phyloP scores from a whole-genome alignment of 2,888 invertebrate species.

The Agrochola macilenta region DNA sequence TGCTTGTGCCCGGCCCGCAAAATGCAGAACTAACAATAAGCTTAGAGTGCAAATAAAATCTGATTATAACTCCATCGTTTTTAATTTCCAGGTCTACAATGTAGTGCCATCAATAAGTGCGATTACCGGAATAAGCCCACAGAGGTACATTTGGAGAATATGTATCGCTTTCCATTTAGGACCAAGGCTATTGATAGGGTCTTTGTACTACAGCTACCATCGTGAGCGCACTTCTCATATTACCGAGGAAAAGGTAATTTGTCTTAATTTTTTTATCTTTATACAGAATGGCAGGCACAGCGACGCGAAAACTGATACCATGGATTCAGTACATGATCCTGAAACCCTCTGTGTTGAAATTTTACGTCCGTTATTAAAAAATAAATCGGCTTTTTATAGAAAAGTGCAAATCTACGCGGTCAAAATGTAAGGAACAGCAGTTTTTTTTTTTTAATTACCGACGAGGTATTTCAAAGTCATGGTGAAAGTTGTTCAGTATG shows the following conservation, averaged over 20 bases:
- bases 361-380: too few species aligned
- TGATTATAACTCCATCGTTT: background rate
- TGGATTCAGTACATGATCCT: too few species aligned
- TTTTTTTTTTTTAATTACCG: too few species aligned
- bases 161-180: constrained; percentile 97
- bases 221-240: constrained; percentile 92
- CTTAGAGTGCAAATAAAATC: background rate
- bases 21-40: background rate
- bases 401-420: too few species aligned
- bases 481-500: too few species aligned
- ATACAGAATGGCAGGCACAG: too few species aligned
- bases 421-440: too few species aligned
- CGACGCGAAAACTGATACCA: too few species aligned
- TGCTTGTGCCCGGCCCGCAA: background rate
- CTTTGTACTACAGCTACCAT: constrained; percentile 96
- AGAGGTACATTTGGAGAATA: constrained; percentile 97
- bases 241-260: constrained; percentile 87
- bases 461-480: too few species aligned
- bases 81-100: constrained; percentile 95
- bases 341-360: too few species aligned
- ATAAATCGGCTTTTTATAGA: too few species aligned
- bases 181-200: constrained; percentile 96
- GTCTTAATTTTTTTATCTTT: background rate
- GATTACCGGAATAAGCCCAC: constrained; percentile 97
- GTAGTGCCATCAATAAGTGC: constrained; percentile 98